Base-by-base conservation (phyloP, 2,797 vertebrate species). In the Takifugu rubripes region DNA sequence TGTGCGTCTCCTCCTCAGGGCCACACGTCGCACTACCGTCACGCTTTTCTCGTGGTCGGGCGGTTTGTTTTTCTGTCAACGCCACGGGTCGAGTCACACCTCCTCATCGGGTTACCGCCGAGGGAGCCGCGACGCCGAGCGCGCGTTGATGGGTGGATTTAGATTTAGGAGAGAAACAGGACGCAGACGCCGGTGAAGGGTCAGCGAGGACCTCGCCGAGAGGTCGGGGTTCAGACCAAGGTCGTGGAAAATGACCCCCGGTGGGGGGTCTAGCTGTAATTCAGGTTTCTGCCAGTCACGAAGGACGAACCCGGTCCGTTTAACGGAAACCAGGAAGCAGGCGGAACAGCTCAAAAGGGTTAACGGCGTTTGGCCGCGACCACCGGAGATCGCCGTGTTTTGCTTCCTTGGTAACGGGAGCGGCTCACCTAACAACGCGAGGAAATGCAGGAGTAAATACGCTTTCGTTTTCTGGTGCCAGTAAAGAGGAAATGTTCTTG, bases 211-310 rank as follows among this genome's bases (percentile, higher is more conserved):
- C 49, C n/a, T 56, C 74, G 66, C 17, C 11, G 29, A 55, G 62
- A 74, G 77, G 82, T 74, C 75, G 67, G 72, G 76, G 87, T 88
- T 90, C 86, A 85, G 68, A 61, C 40, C 50, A 68, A 86, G 85
- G 85, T 87, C 83, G 81, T 43, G 63, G 52, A 70, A 59, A 73
- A 72, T 3, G 49, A 51, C 25, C 42, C 0, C 0, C 27, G 3
- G 27, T 6, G 6, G 3, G 3, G 27, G 6, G 27, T 27, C 27
- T 42, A 44, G 52, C 54, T 33, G 31, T 10, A 75, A 7, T 52
- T 69, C 29, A 14, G 45, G 26, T 33, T 33, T 11, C 33, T 11
- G 56, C 43, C 24, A 61, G n/a, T 14, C 26, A 36, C 68, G 48
- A 31, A 74, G 72, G 52, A 77, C 75, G 71, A 64, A 70, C 29